Conservation (phyloP, 2,797 vertebrate species). For the Microchirus variegatus region DNA sequence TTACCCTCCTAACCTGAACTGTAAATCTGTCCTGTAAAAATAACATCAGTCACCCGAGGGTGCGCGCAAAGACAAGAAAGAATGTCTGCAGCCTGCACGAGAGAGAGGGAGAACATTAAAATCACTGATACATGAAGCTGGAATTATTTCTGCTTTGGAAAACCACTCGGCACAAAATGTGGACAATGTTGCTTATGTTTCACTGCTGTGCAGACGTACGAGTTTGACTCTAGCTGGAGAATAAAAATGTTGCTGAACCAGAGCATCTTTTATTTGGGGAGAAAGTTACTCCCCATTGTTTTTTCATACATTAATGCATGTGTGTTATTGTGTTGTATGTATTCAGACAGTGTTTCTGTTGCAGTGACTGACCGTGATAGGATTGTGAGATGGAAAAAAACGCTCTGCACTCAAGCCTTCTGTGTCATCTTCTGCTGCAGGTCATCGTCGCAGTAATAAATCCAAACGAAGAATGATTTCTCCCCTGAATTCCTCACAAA, state of each 20-base stretch:
- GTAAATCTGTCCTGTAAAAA: constrained; percentile 44
- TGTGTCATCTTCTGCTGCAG: too few species aligned
- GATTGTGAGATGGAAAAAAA: too few species aligned
- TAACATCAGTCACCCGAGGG: constrained; percentile 36
- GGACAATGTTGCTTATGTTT: constrained; percentile 31
- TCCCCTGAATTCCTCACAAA: too few species aligned
- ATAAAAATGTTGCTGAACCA: background rate
- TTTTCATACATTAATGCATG: background rate
- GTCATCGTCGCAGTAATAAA: too few species aligned
- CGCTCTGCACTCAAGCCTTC: too few species aligned
- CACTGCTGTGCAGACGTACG: constrained; percentile 9
- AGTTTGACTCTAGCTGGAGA: background rate
- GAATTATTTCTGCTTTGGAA: constrained; percentile 26
- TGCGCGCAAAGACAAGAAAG: constrained; percentile 14
- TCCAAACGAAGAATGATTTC: too few species aligned
- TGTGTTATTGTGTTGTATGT: too few species aligned
- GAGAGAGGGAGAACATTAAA: constrained; percentile 26
- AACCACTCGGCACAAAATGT: constrained; percentile 29
- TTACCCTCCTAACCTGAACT: constrained; percentile 84
- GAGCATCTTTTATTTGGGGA: background rate
- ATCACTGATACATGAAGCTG: constrained; percentile 27
- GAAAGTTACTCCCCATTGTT: background rate
- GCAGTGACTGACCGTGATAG: background rate
- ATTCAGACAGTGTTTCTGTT: background rate
- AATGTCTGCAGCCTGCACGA: constrained; percentile 15